Base-by-base conservation (phyloP, 2,113 vertebrate species). In the Triplophysa dalaica region DNA sequence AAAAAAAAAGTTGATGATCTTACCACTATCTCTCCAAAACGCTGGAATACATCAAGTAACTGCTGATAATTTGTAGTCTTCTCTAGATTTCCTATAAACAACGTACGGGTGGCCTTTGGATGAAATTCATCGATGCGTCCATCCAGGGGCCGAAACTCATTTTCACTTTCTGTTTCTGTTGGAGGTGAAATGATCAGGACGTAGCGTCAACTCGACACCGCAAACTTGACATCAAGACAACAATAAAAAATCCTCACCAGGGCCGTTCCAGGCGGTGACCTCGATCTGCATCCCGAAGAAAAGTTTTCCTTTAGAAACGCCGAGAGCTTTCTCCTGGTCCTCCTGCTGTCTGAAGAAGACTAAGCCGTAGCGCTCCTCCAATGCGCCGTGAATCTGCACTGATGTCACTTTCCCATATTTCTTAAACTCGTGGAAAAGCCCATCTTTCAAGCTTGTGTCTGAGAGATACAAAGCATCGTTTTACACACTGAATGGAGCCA, bases 221-320 rank as follows among this genome's bases (percentile, higher is more conserved):
- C 13, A 7, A 58, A 21, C 7, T 19, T 21, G 0, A 45, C 43
- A 45, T 45, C 43, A 45, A 12, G 43, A 45, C 8, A 45, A 45
- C 11, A 12, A 45, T 1, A 12, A 45, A 12, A 58, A 10, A 58
- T 58, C 19, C 90, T 87, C 85, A 96, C 95, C 95, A 87, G 94
- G 95, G 80, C 95, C 95, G 84, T 94, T 94, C 95, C 95, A 96
- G 1, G 94, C 95, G 0, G 95, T 96, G 45, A 96, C 95, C 86
- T 96, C 95, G 6, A 96, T 96, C 89, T 95, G 92, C 95, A 96
- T 96, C 78, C 95, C 95, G 70, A 96, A 96, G 89, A 96, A 96
- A 13, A 96, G 94, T 68, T 96, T 96, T 72, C 94, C 95, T 87
- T 96, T 95, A n/a, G 95, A 96, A 41, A 95, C 95, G 62, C 91